Percentiles rank a stretch among this genome's conserved stretches.
phyloP scores from a whole-genome alignment of 2,888 invertebrate species.

The Trypoxylon attenuatum region DNA sequence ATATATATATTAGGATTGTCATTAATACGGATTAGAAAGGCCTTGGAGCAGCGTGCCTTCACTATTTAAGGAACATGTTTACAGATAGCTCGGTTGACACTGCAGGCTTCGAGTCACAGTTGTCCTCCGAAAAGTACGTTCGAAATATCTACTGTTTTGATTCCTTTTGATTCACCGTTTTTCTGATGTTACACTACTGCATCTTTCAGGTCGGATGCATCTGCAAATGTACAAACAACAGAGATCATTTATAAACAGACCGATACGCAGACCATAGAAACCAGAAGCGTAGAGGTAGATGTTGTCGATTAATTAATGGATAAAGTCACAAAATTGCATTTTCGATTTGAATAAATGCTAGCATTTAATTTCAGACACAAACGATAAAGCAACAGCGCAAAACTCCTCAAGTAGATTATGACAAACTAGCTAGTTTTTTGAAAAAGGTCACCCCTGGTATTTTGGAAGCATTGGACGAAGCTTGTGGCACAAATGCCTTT shows the following conservation, averaged over 20 bases:
- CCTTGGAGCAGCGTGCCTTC: not conserved
- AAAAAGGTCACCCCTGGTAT: slow-evolving; percentile 67
- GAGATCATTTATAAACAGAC: slow-evolving; percentile 54
- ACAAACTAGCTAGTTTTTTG: slow-evolving; percentile 66
- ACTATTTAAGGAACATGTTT: slow-evolving; percentile 58
- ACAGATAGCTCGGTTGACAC: slow-evolving; percentile 60
- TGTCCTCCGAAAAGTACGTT: slow-evolving; percentile 60
- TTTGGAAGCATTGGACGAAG: slow-evolving; percentile 67
- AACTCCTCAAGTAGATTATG: slow-evolving; percentile 59
- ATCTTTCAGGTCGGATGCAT: slow-evolving; percentile 55
- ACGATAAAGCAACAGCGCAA: slow-evolving; percentile 53
- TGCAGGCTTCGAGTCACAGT: slow-evolving; percentile 63
- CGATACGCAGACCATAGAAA: slow-evolving; percentile 59
- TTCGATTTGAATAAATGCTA: not conserved
- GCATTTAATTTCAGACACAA: slow-evolving; percentile 61
- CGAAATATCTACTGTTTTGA: not conserved
- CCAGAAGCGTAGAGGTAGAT: slow-evolving; percentile 58
- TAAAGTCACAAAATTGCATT: too few species aligned
- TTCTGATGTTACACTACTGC: too few species aligned
- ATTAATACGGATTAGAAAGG: not conserved
- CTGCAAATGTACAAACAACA: slow-evolving; percentile 64
- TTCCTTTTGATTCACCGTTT: slow-evolving; percentile 1
- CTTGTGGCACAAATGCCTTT: slow-evolving; percentile 65
- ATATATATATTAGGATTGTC: not conserved
- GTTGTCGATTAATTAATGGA: not conserved